Conservation (phyloP, 2,888 invertebrate genomes). For the Acrobasis repandana region DNA sequence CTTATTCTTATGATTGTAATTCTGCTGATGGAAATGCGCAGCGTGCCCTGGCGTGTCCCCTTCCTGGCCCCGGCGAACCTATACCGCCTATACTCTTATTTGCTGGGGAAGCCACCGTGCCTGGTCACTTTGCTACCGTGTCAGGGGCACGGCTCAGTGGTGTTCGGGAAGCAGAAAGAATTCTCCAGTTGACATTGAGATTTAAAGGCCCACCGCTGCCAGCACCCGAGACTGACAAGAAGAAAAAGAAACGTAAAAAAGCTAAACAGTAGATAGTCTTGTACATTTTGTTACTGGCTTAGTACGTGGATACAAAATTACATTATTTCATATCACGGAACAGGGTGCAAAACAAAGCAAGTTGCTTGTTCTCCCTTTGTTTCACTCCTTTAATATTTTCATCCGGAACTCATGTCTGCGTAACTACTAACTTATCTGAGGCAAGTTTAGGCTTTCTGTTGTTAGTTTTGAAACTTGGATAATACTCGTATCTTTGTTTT, state of each 20-base stretch:
- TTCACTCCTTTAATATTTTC: conserved; percentile 44
- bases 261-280: not conserved
- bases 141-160: conserved; percentile 91
- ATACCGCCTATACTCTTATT: conserved; percentile 88
- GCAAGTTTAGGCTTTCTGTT: conserved; percentile 48
- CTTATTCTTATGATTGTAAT: conserved; percentile 84
- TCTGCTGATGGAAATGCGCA: conserved; percentile 57
- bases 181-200: conserved; percentile 84
- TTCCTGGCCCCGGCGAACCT: conserved; percentile 84
- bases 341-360: conserved; percentile 27
- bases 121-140: conserved; percentile 88
- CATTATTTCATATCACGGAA: conserved; percentile 23
- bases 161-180: conserved; percentile 89
- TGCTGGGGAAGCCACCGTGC: conserved; percentile 92
- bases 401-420: conserved; percentile 41
- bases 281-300: no score
- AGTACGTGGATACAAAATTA: not conserved
- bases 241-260: conserved; percentile 26
- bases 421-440: conserved; percentile 43
- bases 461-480: conserved; percentile 51
- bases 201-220: conserved; percentile 73
- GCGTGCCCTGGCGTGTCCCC: conserved; percentile 83
- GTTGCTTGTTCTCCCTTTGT: conserved; percentile 28
- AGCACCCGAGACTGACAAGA: conserved; percentile 23
- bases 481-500: conserved; percentile 36